A percentile compares a stretch with the other conserved stretches of the same genome.
Conservation (phyloP, 2,113 vertebrate genomes). For the Halichoerus grypus region DNA sequence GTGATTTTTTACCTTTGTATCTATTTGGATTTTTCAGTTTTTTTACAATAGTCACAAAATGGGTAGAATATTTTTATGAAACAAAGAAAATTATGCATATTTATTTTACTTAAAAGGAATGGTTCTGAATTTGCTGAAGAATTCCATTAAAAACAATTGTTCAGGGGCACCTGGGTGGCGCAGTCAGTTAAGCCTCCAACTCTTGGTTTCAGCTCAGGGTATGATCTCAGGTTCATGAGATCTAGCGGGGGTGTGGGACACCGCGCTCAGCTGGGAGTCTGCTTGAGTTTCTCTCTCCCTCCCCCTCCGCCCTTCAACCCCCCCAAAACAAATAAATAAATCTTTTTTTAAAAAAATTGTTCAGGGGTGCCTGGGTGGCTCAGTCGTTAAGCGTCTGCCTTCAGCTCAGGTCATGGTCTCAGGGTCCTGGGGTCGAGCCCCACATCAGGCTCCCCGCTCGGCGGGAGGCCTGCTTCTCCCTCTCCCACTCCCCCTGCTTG, state of each 20-base stretch:
- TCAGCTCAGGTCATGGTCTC: too few relatives aligned
- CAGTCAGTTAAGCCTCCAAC: neutral
- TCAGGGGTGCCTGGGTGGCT: too few relatives aligned
- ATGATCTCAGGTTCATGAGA: neutral
- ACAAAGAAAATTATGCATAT: neutral
- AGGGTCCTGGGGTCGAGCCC: too few relatives aligned
- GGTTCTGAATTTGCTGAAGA: constrained; percentile 23
- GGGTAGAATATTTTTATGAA: neutral
- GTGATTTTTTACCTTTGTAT: neutral
- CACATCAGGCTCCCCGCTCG: too few relatives aligned
- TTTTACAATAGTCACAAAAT: constrained; percentile 17
- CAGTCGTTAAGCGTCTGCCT: too few relatives aligned
- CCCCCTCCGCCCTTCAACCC: neutral
- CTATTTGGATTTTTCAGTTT: constrained; percentile 45
- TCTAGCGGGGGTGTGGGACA: neutral
- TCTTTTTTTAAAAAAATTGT: neutral
- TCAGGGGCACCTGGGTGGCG: neutral
- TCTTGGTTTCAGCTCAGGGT: neutral
- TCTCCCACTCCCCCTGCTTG: too few relatives aligned
- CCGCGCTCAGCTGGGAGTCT: neutral
- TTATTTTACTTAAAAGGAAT: constrained; percentile 60
- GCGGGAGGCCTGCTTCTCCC: too few relatives aligned
- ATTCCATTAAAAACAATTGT: constrained; percentile 33
- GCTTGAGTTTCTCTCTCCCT: neutral
- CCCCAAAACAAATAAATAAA: neutral